These are phyloP conservation scores for Cassiopea andromeda DNA, from an alignment of 30 jellyfish, hydroid and myxozoan genomes.

Conservation along the genomic window DNA sequence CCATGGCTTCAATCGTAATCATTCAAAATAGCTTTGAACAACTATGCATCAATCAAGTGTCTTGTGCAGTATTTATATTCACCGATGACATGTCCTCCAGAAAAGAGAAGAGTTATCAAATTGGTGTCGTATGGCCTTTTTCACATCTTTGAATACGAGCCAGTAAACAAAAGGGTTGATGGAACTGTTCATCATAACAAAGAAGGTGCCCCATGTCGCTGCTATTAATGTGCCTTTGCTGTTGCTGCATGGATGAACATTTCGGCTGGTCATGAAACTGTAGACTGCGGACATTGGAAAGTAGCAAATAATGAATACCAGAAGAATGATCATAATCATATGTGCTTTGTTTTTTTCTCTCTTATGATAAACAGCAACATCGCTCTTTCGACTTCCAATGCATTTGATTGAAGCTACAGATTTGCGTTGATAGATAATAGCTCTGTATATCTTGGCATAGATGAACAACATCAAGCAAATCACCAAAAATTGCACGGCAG, in stretches of 20 bases:
- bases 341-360: neutral
- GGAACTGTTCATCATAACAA: neutral
- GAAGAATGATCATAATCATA: neutral
- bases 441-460: neutral
- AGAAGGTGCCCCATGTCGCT: neutral
- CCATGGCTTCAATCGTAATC: neutral
- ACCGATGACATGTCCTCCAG: neutral
- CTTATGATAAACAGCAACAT: neutral
- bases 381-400: neutral
- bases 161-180: neutral
- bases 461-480: neutral
- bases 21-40: neutral
- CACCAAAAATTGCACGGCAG: neutral
- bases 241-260: neutral
- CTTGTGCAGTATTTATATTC: neutral
- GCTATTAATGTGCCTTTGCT: neutral
- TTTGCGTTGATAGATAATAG: neutral
- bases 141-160: neutral
- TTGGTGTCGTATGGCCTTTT: neutral
- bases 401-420: neutral
- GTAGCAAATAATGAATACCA: neutral
- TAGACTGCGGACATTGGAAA: neutral
- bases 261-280: neutral
- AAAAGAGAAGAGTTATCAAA: neutral
- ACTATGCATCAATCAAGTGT: neutral